phyloP scores from a whole-genome alignment of 2,888 invertebrate genomes.

The Dioctria rufipes region DNA sequence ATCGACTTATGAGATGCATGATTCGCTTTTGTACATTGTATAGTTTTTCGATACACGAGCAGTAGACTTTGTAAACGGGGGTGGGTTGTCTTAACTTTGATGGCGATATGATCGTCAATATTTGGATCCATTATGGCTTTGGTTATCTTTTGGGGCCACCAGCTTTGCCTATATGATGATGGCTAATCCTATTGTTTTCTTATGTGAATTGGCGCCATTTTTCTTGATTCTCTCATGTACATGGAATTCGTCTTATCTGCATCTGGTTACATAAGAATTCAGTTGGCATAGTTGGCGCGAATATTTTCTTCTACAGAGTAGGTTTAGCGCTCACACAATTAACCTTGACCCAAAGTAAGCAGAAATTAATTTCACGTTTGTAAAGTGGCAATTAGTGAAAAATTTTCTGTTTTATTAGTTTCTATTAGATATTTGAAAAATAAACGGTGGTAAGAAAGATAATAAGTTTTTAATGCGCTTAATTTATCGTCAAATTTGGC shows the following conservation, averaged over 20 bases:
- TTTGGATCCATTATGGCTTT: background rate
- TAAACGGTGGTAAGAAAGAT: too few species aligned
- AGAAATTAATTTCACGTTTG: too few species aligned
- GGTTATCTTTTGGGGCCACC: conserved; percentile 14
- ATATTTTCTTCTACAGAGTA: background rate
- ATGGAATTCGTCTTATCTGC: background rate
- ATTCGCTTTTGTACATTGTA: background rate
- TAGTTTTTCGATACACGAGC: background rate
- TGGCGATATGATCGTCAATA: background rate
- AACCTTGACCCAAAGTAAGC: conserved; percentile 5
- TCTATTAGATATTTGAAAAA: too few species aligned
- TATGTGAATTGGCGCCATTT: background rate
- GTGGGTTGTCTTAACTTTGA: background rate
- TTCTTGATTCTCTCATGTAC: background rate
- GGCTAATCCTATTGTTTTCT: conserved; percentile 12
- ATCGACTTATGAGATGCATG: conserved; percentile 13
- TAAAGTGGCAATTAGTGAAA: too few species aligned
- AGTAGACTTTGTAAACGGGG: background rate
- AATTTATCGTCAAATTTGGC: too few species aligned
- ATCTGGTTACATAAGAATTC: conserved; percentile 14
- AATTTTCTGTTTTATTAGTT: too few species aligned
- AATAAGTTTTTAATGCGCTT: too few species aligned
- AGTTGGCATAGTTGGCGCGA: background rate
- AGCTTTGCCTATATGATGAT: background rate
- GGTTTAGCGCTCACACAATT: background rate